Evolutionary conservation across 2,113 vertebrate genomes (phyloP), one percentile per base, ranked within the genome.

Genomic region (Seriola aureovittata): DNA sequence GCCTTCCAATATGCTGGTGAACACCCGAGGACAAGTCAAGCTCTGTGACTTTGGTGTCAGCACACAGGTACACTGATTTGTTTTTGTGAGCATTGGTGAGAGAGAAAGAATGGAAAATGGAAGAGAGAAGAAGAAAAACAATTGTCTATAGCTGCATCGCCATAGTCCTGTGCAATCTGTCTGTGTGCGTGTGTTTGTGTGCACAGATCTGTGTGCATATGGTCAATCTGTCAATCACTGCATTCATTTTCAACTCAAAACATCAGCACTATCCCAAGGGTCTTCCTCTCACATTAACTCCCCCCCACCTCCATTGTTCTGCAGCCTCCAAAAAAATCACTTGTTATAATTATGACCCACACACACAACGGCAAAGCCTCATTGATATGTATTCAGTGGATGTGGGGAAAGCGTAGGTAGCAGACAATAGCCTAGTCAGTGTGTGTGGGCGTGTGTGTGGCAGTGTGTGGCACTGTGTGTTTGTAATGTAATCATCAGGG

Each of bases 11-110:
- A 99, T 99, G 97, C 73, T 99, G 91, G 98, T 99, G 81, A 99
- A 99, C 96, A 99, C 98, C 0, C 95, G 96, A 82, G 98, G 98
- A 90, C 97, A 99, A 92, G 97, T 99, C 93, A 99, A 99, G 95
- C 96, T 99, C 55, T 99, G 98, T 82, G 98, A 99, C 93, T 99
- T 99, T 70, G 98, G 98, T 88, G 98, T 99, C 76, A 99, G 98
- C 97, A 99, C 98, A 0, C 98, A 99, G 97, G 98, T 99, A 96
- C 74, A 46, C 88, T 75, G 72, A 63, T 88, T 62, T 76, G 89
- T 81, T 73, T 84, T 62, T 64, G 58, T 52, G 46, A 67, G 63
- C 32, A 0, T 60, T 42, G 16, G 38, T 63, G 36, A 34, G 74
- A 13, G 58, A 55, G 54, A 25, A 4, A 4, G 10, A n/a, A 79